Evolutionary conservation across 2,888 invertebrate species (phyloP).

Genomic region (Lagria hirta): DNA sequence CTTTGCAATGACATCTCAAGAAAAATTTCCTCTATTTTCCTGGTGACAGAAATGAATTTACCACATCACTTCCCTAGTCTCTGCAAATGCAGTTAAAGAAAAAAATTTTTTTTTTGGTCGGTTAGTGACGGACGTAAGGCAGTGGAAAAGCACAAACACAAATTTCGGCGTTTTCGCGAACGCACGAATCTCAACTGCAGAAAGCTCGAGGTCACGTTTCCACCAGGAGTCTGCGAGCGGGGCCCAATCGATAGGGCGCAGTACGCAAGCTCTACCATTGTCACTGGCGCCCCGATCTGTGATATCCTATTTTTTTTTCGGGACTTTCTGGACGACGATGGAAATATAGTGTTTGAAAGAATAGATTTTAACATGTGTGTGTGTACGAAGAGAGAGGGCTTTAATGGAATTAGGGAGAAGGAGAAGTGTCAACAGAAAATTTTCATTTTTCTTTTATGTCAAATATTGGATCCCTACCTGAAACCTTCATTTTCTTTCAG

Average conservation of each 20-base stretch:
- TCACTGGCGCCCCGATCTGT: slow-evolving; percentile 22
- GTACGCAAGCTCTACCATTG: slow-evolving; percentile 38
- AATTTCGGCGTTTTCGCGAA: slow-evolving; percentile 28
- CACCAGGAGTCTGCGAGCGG: slow-evolving; percentile 59
- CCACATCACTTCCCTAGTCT: slow-evolving; percentile 10
- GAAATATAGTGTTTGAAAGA: neutral
- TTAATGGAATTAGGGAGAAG: no score
- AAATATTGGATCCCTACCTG: no score
- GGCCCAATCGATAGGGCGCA: slow-evolving; percentile 37
- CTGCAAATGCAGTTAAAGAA: neutral
- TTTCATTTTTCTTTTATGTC: no score
- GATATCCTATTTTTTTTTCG: slow-evolving; percentile 9
- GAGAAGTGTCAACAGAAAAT: no score
- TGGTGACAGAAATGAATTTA: slow-evolving; percentile 1
- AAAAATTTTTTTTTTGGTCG: slow-evolving; percentile 12
- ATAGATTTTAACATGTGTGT: neutral
- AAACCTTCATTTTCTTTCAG: no score
- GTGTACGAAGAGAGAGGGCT: no score
- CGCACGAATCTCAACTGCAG: slow-evolving; percentile 51
- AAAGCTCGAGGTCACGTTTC: slow-evolving; percentile 55
- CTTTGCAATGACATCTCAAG: slow-evolving; percentile 11
- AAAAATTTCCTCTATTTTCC: slow-evolving; percentile 9
- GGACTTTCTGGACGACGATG: neutral
- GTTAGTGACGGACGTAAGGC: slow-evolving; percentile 13
- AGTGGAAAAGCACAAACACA: slow-evolving; percentile 25